These are phyloP conservation scores for Centropus bengalensis DNA, from an alignment of 2,113 vertebrate species.

Conservation along the genomic window DNA sequence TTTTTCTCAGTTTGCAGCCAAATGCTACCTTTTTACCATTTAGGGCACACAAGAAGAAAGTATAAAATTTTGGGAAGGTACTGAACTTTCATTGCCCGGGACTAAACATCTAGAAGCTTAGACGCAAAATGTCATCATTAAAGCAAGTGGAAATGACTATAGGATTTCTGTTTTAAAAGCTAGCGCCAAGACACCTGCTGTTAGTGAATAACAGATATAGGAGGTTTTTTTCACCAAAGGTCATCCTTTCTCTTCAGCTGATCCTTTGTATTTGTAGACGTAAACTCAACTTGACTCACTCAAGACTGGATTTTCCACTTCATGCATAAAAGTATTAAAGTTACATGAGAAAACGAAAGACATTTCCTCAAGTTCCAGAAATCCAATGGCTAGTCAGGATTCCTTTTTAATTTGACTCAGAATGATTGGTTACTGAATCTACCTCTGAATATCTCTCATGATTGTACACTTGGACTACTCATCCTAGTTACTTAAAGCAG, in stretches of 20 bases:
- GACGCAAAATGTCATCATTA: constrained; percentile 69
- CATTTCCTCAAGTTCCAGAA: neutral
- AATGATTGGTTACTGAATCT: neutral
- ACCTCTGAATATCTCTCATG: rapidly evolving
- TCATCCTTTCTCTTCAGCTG: constrained; percentile 67
- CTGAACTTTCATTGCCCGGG: constrained; percentile 49
- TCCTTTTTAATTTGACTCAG: neutral
- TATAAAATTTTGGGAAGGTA: constrained; percentile 57
- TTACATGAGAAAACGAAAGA: neutral
- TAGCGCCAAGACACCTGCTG: constrained; percentile 58
- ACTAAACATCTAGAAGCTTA: constrained; percentile 42
- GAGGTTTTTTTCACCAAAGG: constrained; percentile 71
- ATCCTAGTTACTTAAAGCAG: neutral
- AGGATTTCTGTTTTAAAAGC: constrained; percentile 65
- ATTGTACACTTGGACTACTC: neutral
- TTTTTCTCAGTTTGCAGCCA: neutral
- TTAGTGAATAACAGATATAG: constrained; percentile 52
- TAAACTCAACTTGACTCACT: constrained; percentile 55
- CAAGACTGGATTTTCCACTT: constrained; percentile 28
- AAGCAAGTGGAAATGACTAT: constrained; percentile 67
- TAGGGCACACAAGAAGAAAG: constrained; percentile 50
- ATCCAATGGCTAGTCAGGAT: neutral
- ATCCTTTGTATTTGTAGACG: constrained; percentile 65
- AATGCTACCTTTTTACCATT: constrained; percentile 42
- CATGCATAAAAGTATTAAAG: constrained; percentile 43